Evolutionary conservation across 2,888 invertebrate species (phyloP).

Genomic region (Coronaproctus castanopsis): DNA sequence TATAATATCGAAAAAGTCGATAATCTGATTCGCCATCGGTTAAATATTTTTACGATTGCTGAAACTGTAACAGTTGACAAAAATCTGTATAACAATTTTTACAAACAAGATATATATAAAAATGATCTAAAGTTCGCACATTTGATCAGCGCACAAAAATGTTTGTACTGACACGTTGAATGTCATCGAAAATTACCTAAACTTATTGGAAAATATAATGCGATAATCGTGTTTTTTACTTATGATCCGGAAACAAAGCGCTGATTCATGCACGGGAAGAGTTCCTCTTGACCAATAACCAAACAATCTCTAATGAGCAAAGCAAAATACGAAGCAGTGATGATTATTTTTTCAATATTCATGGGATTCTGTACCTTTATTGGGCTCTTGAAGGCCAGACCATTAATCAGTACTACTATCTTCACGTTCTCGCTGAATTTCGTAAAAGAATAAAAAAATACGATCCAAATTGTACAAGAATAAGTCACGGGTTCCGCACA

Average conservation of each 20-base stretch:
- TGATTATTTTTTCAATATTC: background rate
- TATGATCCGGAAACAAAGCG: background rate
- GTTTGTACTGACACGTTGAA: background rate
- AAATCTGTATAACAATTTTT: background rate
- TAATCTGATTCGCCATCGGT: background rate
- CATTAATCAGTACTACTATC: background rate
- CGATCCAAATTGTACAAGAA: background rate
- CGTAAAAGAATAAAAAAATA: background rate
- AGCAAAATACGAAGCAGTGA: background rate
- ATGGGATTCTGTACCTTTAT: background rate
- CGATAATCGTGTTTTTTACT: background rate
- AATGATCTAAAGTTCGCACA: too few species aligned
- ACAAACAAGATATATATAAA: background rate
- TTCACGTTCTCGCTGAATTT: background rate
- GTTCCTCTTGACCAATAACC: background rate
- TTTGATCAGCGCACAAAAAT: background rate
- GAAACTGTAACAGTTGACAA: background rate
- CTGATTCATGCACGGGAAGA: background rate
- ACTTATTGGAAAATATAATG: background rate
- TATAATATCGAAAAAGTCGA: background rate
- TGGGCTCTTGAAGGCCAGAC: background rate
- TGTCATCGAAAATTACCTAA: background rate
- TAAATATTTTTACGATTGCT: background rate
- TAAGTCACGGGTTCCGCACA: background rate
- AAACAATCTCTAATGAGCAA: background rate